Base-by-base conservation (phyloP, 1,140 invertebrate genomes). In the Ostrea denselamellosa region DNA sequence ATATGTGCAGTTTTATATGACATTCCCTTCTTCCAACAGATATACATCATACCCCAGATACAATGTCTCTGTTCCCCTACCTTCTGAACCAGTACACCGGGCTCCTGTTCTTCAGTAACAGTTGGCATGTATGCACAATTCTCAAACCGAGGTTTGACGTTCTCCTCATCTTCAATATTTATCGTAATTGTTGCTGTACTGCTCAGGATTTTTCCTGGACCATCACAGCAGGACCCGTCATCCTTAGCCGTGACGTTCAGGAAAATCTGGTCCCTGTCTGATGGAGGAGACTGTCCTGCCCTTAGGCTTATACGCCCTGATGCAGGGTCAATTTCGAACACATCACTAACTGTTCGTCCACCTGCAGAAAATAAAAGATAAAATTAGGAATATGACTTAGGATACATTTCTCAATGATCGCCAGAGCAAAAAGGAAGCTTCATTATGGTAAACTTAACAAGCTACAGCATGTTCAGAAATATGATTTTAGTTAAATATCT, bases 91-190 rank as follows among this genome's bases (percentile, higher is more conserved):
- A 44, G 8, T 12, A 86, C 83, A n/a, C 88, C 88, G 10, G 54
- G 28, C 1, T 25, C 51, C 52, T 89, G 19, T 51, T 89, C 82
- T 17, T 89, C 88, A 14, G 22, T 22, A 8, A 89, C 62, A 8
- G 25, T 51, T 17, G 85, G 68, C 25, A 9, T 65, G 28, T 89
- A 89, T 12, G 25, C 56, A 87, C 88, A 89, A 5, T 87, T 71
- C 44, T 17, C 25, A 86, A 89, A 89, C 3, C 17, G 19, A 68
- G 88, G 88, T 12, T 89, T 89, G 12, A 25, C 22, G n/a, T 89
- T 89, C 44, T 81, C 86, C 44, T 62, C 85, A 65, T 87, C 86
- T n/a, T 87, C 83, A n/a, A 89, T 89, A 14, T 89, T 87, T 8
- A 89, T 81, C 0, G 68, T 87, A 22, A 89, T 86, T 8, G 68